phyloP scores from a whole-genome alignment of 2,797 vertebrate species.

The Heteromormyrus szaboi region DNA sequence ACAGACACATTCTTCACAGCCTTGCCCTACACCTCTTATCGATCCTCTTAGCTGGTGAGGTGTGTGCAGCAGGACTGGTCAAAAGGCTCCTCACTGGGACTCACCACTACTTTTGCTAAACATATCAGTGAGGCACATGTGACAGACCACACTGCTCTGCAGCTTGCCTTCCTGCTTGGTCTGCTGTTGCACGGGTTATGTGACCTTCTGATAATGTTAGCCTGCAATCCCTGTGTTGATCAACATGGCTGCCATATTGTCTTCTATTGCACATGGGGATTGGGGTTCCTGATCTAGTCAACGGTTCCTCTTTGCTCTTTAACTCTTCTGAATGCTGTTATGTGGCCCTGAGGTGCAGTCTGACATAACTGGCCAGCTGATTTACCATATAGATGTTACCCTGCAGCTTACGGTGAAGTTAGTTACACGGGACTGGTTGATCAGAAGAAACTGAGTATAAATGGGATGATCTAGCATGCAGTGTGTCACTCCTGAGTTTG shows the following conservation, averaged over 20 bases:
- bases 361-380: not conserved
- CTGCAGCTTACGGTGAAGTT: not conserved
- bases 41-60: not conserved
- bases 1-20: conserved; percentile 20
- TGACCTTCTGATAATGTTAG: not conserved
- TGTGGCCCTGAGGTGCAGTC: not conserved
- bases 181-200: not conserved
- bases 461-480: not conserved
- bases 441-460: not conserved
- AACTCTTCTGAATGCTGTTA: not conserved
- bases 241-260: not conserved
- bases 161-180: not conserved
- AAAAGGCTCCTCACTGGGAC: not conserved
- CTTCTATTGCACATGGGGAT: not conserved
- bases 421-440: not conserved
- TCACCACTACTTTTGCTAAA: not conserved
- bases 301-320: not conserved
- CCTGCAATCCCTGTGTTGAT: not conserved
- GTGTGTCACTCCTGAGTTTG: not conserved
- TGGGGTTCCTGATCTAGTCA: not conserved
- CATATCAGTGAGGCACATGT: not conserved
- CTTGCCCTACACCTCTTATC: not conserved
- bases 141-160: not conserved
- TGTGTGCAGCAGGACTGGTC: not conserved
- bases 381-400: not conserved